Evolutionary conservation across 2,888 invertebrate species (phyloP), one percentile per base, ranked within the genome.

Genomic region (Hyposoter didymator): DNA sequence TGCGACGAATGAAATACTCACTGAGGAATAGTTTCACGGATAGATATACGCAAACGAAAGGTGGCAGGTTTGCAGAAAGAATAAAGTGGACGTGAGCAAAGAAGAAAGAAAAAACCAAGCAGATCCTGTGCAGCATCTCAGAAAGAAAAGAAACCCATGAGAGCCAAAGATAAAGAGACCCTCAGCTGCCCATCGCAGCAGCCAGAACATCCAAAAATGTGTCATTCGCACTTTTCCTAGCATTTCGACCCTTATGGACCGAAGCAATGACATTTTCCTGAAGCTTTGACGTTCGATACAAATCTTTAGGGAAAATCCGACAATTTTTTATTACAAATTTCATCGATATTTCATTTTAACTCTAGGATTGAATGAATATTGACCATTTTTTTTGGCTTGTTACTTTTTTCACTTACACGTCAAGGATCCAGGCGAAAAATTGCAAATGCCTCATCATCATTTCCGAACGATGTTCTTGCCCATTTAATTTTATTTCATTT

Each of bases 401-500:
- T 39, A 1, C 10, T 39, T 8, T 39, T 39, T 35, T 6, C 2
- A 49, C n/a, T 7, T 49, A 7, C 52, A 19, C 52, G 19, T 52
- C 52, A 22, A 4, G 28, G 28, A 59, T 28, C 55, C 55, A 55
- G 12, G n/a, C 0, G 14, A 59, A 39, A 59, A 59, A 28, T 88
- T 87, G 88, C 87, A 87, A 90, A 90, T 91, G 91, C 91, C 1
- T 28, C 92, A 92, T 90, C n/a, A 10, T 74, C 47, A 59, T 12
- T 59, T 28, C 2, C 5, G 28, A 28, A 28, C 4, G 28, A 49
- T n/a, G 45, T 87, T 90, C 90, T 90, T 90, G 1, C 10, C 7
- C 10, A 39, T 39, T 39, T 39, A 8, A 39, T 39, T 39, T 39
- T 39, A 4, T 39, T 39, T 39, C 39, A 39, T 90, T 83, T 83